A percentile compares a stretch with the other conserved stretches of the same genome.
Evolutionary conservation across 2,113 vertebrate species (phyloP).

Genomic region (Elaphurus davidianus): DNA sequence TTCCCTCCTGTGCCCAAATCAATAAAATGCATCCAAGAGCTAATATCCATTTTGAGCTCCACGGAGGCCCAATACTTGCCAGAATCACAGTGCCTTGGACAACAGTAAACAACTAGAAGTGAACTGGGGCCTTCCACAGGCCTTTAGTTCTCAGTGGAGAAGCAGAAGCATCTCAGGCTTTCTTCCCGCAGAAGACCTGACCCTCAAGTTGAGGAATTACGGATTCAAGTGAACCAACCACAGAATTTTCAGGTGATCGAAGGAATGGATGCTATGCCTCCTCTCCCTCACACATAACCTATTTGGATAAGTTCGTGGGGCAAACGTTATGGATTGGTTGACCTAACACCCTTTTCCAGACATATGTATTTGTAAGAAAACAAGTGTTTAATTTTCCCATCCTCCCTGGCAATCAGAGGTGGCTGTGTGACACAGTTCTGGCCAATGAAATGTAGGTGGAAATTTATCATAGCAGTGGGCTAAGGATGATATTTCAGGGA

Average conservation of each 20-base stretch:
- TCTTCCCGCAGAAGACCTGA: background rate
- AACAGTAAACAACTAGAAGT: background rate
- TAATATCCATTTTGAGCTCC: conserved; percentile 27
- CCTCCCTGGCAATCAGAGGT: background rate
- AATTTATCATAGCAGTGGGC: background rate
- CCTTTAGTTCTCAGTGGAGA: background rate
- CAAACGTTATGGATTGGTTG: background rate
- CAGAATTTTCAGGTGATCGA: background rate
- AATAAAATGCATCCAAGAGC: conserved; percentile 49
- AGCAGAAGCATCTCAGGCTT: background rate
- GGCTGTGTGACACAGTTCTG: background rate
- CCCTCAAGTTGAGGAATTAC: background rate
- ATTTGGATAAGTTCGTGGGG: background rate
- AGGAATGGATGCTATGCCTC: background rate
- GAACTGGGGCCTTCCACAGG: background rate
- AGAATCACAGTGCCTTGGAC: background rate
- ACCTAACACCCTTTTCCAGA: background rate
- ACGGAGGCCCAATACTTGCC: background rate
- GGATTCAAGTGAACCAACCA: no score
- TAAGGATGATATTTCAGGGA: background rate
- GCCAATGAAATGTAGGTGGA: background rate
- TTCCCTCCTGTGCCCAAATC: conserved; percentile 26
- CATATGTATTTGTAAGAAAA: background rate
- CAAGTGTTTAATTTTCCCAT: background rate
- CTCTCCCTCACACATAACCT: background rate